Conservation (phyloP, 1,140 invertebrate genomes). For the Periplaneta americana region DNA sequence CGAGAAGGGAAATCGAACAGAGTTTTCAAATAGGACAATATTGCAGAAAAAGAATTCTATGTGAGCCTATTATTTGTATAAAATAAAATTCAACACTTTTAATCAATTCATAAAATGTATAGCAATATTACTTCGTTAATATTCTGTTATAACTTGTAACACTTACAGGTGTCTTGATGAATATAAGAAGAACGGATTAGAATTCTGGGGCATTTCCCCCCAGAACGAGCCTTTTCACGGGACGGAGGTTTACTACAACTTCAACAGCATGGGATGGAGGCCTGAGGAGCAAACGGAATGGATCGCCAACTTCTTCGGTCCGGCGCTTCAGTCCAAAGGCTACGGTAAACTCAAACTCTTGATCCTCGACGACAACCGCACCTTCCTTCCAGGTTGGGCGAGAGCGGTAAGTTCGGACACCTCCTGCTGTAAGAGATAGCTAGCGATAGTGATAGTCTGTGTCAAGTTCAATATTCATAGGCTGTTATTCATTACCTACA, state of each 20-base stretch:
- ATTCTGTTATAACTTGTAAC: too few relatives aligned
- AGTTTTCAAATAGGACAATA: too few relatives aligned
- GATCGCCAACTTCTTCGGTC: slow-evolving; percentile 44
- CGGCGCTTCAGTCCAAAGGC: slow-evolving; percentile 38
- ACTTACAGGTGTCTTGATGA: slow-evolving; percentile 52
- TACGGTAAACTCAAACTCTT: slow-evolving; percentile 42
- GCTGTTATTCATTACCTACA: too few relatives aligned
- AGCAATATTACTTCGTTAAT: too few relatives aligned
- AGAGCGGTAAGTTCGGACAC: slow-evolving; percentile 36
- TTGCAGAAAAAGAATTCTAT: too few relatives aligned
- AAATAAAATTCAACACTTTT: too few relatives aligned
- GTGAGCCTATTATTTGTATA: too few relatives aligned
- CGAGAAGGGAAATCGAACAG: too few relatives aligned
- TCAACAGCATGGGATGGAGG: slow-evolving; percentile 51
- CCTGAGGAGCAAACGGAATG: slow-evolving; percentile 44
- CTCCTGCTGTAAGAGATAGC: too few relatives aligned
- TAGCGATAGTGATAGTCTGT: too few relatives aligned
- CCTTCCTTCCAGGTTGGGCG: slow-evolving; percentile 44
- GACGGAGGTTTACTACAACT: slow-evolving; percentile 39
- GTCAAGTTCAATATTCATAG: too few relatives aligned
- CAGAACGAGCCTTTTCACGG: slow-evolving; percentile 36
- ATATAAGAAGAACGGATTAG: slow-evolving; percentile 46
- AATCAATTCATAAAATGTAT: too few relatives aligned
- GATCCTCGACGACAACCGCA: slow-evolving; percentile 48
- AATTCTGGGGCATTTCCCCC: slow-evolving; percentile 56